Evolutionary conservation across 2,797 vertebrate species (phyloP), one percentile per base, ranked within the genome.

Genomic region (Chaetophractus vellerosus): DNA sequence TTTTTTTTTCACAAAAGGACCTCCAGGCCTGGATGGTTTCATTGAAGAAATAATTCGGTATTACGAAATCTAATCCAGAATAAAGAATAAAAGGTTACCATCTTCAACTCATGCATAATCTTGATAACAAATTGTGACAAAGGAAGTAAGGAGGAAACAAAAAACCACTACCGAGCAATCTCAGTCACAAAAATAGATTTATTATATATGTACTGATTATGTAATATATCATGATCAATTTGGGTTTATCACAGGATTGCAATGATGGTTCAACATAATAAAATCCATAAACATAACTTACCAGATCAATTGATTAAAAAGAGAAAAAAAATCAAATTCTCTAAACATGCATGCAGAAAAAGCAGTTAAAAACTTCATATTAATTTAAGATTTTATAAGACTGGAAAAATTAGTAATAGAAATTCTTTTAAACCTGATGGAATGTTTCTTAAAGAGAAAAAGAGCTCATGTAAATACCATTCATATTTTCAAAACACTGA

Each of bases 401-500:
- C 41, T 81, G 57, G 72, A 94, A 91, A n/a, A 72, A 36, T 11
- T 61, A 41, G 69, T 50, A 63, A 59, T 11, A 41, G 36, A 88
- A 31, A 52, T 72, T 74, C 48, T 18, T 31, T 80, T 66, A 59
- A 38, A 82, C 26, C 14, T 78, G 21, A 72, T 26, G 64, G 10
- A 81, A 59, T 12, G 5, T 57, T 71, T 45, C 64, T 81, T 79
- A 59, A 76, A 84, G 55, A 31, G n/a, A 66, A 82, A 63, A 28
- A 15, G 23, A 63, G 10, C 28, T 75, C 45, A 52, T 78, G 81
- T 26, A 57, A 82, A 82, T 19, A 69, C 33, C 36, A 72, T 33
- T 79, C 36, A 92, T 59, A 82, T n/a, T 69, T 90, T 11, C 78
- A 88, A 83, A 63, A 59, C 79, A 57, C 78, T 28, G 83, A 91